Evolutionary conservation across 2,888 invertebrate genomes (phyloP), one percentile per base, ranked within the genome.

Genomic region (Tenthredo mesomela): DNA sequence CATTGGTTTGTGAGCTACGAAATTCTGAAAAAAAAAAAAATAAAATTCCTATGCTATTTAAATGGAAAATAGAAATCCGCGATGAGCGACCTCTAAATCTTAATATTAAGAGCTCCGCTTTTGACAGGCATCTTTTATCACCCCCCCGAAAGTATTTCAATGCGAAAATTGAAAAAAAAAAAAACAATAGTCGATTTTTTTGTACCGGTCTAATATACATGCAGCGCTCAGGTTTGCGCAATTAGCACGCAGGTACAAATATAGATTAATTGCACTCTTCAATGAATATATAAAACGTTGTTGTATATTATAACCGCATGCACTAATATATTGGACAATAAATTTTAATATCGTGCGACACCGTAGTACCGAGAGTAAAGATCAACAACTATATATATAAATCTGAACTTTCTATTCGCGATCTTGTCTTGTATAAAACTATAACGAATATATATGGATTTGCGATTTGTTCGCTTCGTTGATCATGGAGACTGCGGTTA

Each of bases 371-470:
- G 40, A 71, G 40, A 71, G 37, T 4, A 73, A 43, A 73, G 71
- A 40, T 43, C 9, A 43, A 73, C 40, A n/a, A n/a, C n/a, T n/a
- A n/a, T n/a, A n/a, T 73, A 21, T 25, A 21, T 43, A 43, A 73
- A 73, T 18, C 71, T 73, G 77, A 29, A 50, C 77, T 77, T 77
- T 77, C 77, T 77, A 77, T 54, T 54, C 29, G 21, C 29, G 12
- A 40, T 73, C 71, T 21, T 43, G 71, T 54, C 47, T 33, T 2
- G 77, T n/a, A 29, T 54, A 54, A 33, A 77, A 77, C 50, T 54
- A 50, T 54, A 77, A 40, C 29, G 33, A 77, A 77, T 77, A 77
- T 77, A n/a, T n/a, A n/a, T n/a, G 54, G 54, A 77, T 77, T 77
- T 54, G 77, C 77, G 54, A 33, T 54, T 54, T 50, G 33, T 40